Base-by-base conservation (phyloP, 2,797 vertebrate species). In the Alfaro cultratus region DNA sequence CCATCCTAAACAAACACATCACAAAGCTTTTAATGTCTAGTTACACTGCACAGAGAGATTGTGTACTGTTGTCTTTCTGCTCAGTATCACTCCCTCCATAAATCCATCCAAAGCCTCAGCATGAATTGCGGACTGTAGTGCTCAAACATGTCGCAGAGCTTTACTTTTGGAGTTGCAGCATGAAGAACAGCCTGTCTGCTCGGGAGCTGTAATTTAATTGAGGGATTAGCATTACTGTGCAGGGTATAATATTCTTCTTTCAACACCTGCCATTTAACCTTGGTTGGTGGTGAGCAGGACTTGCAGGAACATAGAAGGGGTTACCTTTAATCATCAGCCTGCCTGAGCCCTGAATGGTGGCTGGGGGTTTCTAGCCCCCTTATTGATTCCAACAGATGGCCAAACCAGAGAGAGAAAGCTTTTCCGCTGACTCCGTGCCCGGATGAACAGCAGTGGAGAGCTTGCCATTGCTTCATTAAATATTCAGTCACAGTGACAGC, bases 311-410 rank as follows among this genome's bases (percentile, higher is more conserved):
- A 84, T 88, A 91, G 88, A 91, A 90, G 89, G 91, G 93, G 93
- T 94, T 90, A 90, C 91, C 87, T 93, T 94, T 94, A 93, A 95
- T 93, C 91, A 89, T 91, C 91, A 93, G 87, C 93, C 93, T 93
- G 92, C 91, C 86, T 87, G 76, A 92, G 88, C 86, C 89, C 86
- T 87, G 91, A 93, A 91, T 21, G 85, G 88, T 75, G 87, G 87
- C 88, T 85, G 83, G 84, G 86, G 85, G 85, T 90, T 94, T 90
- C 74, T n/a, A 85, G 81, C 85, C 89, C 82, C 87, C 85, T 93
- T 93, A 94, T 95, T 94, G 93, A 94, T 95, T 94, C 90, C 92
- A 96, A 93, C 95, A 95, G 93, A 95, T 94, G 94, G 95, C 88
- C 82, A 82, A 88, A 90, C 85, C 90, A 89, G 87, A 90, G 86